Conservation (phyloP, 2,113 vertebrate genomes). For the Entomyzon cyanotis region DNA sequence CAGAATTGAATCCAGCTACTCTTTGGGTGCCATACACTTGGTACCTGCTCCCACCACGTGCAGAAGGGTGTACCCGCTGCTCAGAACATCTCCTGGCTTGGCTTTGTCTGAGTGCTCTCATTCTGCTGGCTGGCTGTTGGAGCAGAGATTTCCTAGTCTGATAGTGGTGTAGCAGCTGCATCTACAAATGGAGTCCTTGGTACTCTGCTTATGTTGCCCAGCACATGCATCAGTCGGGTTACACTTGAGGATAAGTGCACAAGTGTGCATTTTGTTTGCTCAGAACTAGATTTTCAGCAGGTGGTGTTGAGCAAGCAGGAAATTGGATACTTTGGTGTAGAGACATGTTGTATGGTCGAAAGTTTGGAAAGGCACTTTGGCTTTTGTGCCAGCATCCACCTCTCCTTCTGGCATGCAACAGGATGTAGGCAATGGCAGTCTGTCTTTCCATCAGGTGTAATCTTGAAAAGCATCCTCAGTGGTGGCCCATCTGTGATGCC, state of each 20-base stretch:
- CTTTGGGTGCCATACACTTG: background rate
- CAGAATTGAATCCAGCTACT: background rate
- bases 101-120: rapidly evolving
- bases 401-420: background rate
- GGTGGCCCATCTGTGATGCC: background rate
- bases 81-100: background rate
- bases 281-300: background rate
- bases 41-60: background rate
- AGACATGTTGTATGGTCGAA: background rate
- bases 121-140: background rate
- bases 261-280: background rate
- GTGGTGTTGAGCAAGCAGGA: background rate
- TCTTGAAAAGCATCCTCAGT: background rate
- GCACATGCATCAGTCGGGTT: rapidly evolving
- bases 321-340: background rate
- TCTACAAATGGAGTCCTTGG: rapidly evolving
- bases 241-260: background rate
- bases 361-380: background rate
- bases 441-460: background rate
- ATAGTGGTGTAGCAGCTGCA: background rate
- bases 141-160: background rate
- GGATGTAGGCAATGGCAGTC: background rate
- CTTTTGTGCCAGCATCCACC: background rate
- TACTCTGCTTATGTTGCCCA: background rate
- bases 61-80: background rate